Base-by-base conservation (phyloP, 1,140 invertebrate species). In the Araneus ventricosus region DNA sequence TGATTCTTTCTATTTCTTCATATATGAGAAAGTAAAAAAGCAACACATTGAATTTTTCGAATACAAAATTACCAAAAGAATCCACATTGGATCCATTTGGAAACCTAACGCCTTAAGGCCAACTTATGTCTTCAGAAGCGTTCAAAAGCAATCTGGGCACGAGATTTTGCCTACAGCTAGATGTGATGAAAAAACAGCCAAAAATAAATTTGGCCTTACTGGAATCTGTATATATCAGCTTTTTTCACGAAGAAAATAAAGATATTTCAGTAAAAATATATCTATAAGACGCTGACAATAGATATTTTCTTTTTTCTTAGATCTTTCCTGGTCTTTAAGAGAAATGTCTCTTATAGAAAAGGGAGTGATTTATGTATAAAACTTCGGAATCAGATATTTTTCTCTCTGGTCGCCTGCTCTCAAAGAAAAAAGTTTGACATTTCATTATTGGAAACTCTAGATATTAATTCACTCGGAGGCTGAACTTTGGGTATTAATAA, bases 371-470 rank as follows among this genome's bases (percentile, higher is more conserved):
- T 90, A 90, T 90, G 59, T 82, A 59, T n/a, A 20, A 84, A 90
- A 90, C 34, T 90, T 90, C 37, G 67, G 34, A 41, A 24, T 39
- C 34, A 37, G 79, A 41, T 82, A 84, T 59, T 84, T 90, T 41
- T 91, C 37, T 84, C 63, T 5, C n/a, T 8, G 45, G 87, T 22
- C 27, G n/a, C 89, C 82, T 61, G 82, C 2, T 7, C 10, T 10
- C 2, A 8, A 41, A 61, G 39, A 34, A 39, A 37, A 89, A 41
- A 27, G 22, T 63, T 84, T 84, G 89, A 91, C 80, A 79, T 91
- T 91, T 91, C 89, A 91, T 91, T 91, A 91, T 84, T 80, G 89
- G 89, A 84, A 63, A 91, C 84, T 27, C 27, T 59, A 34, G 22
- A 91, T 91, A 91, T 91, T 91, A 91, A 91, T 91, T 84, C 80